Evolutionary conservation across 2,797 vertebrate species (phyloP).

Genomic region (Xerus rutilus): DNA sequence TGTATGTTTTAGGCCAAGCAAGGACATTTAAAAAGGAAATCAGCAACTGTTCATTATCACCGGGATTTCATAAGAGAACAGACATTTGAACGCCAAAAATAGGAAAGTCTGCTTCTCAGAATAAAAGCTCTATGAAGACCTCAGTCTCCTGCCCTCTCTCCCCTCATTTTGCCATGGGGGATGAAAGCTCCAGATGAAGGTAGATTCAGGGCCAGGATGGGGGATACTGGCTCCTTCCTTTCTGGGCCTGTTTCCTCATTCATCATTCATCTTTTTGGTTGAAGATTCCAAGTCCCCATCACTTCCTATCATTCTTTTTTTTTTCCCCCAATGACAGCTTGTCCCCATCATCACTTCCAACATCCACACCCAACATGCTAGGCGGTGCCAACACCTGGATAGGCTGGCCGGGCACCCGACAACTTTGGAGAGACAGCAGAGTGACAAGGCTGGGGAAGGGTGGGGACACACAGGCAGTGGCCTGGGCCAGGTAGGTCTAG

Average conservation of each 20-base stretch:
- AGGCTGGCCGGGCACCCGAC: rapidly evolving
- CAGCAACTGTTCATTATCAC: not conserved
- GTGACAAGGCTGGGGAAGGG: not conserved
- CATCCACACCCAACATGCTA: not conserved
- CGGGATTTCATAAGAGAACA: not conserved
- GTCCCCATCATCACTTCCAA: not conserved
- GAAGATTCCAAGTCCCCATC: not conserved
- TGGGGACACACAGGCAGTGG: not conserved
- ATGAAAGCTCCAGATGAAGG: not conserved
- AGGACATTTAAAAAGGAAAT: slow-evolving; percentile 11
- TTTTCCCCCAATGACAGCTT: not conserved
- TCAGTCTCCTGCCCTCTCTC: rapidly evolving
- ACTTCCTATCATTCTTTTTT: not conserved
- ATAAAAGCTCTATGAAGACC: not conserved
- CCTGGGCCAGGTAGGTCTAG: not conserved
- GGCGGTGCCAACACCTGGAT: not conserved
- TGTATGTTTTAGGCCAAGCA: not conserved
- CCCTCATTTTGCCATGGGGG: not conserved
- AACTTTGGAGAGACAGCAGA: not conserved
- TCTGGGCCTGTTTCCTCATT: not conserved
- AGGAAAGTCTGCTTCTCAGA: not conserved
- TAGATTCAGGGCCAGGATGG: not conserved
- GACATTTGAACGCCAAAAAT: not conserved
- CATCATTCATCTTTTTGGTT: not conserved
- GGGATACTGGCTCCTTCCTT: rapidly evolving